These are phyloP conservation scores for Indri indri DNA, from an alignment of 2,113 vertebrate species.

Conservation along the genomic window DNA sequence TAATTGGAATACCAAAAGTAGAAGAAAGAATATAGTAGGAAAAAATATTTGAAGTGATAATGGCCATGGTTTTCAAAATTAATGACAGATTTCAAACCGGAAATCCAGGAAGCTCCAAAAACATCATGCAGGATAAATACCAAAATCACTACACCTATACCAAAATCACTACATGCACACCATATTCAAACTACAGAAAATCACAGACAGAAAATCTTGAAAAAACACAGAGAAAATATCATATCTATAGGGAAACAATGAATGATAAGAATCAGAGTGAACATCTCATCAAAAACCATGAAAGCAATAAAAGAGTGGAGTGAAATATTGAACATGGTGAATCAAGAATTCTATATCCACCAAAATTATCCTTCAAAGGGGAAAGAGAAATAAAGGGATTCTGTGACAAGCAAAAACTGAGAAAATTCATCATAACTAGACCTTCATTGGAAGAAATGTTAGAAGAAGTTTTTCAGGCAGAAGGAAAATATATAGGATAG, in stretches of 20 bases:
- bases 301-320: background rate
- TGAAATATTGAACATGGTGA: background rate
- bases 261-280: background rate
- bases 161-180: background rate
- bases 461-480: background rate
- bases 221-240: background rate
- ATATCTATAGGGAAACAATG: background rate
- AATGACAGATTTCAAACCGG: background rate
- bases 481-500: background rate
- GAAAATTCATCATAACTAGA: background rate
- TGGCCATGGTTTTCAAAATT: background rate
- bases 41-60: background rate
- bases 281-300: background rate
- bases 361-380: background rate
- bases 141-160: background rate
- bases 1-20: background rate
- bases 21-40: background rate
- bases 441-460: background rate
- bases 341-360: background rate
- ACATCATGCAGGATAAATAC: background rate
- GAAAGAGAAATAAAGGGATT: background rate
- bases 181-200: background rate
- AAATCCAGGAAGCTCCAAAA: background rate
- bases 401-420: background rate
- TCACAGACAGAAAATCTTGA: background rate